These are phyloP conservation scores for Urocynchramus pylzowi DNA, from an alignment of 2,113 vertebrate genomes.

Conservation along the genomic window DNA sequence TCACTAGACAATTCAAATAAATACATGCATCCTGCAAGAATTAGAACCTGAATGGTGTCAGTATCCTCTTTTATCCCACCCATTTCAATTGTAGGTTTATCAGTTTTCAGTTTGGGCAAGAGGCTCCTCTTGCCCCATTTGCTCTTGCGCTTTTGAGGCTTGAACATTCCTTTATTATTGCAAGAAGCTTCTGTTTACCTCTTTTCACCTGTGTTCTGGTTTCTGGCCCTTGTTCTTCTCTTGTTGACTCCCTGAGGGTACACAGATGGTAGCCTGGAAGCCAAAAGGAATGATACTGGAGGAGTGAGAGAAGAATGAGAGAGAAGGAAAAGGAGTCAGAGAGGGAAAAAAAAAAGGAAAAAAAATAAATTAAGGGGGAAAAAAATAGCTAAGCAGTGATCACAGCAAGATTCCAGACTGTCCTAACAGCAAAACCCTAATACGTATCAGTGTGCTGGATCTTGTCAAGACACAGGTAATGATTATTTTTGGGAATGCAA, in stretches of 20 bases:
- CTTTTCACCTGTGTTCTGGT: conserved; percentile 35
- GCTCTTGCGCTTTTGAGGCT: neutral
- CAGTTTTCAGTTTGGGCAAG: neutral
- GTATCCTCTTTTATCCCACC: neutral
- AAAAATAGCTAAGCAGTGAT: neutral
- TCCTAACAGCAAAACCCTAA: neutral
- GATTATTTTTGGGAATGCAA: conserved; percentile 9
- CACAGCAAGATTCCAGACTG: neutral
- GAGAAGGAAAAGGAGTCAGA: neutral
- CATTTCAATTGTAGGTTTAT: neutral
- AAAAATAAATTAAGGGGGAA: neutral
- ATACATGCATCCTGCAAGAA: neutral
- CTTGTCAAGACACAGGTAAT: conserved; percentile 24
- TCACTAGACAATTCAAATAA: neutral
- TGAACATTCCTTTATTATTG: neutral
- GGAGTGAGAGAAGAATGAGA: neutral
- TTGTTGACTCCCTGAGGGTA: conserved; percentile 13
- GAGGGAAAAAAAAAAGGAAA: neutral
- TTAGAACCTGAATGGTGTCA: neutral
- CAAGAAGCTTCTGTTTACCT: conserved; percentile 21
- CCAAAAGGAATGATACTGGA: neutral
- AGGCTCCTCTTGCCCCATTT: neutral
- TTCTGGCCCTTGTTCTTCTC: conserved; percentile 14
- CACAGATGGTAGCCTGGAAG: conserved; percentile 56
- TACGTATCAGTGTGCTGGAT: neutral